Evolutionary conservation across 2,888 invertebrate genomes (phyloP).

Genomic region (Incurvaria masculella): DNA sequence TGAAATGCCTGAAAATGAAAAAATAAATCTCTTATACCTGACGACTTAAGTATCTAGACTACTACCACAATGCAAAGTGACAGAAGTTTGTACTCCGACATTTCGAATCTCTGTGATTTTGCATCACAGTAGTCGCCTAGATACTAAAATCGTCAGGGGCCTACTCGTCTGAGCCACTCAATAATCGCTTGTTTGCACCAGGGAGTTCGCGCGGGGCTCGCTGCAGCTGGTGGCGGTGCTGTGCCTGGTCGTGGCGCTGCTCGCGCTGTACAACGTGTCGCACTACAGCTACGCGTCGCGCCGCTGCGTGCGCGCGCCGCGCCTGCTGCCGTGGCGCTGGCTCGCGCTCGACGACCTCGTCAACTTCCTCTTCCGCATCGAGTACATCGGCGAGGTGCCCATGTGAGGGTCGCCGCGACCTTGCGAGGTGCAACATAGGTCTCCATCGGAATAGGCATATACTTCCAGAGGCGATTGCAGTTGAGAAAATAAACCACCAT

Average conservation of each 20-base stretch:
- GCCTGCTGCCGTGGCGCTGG: slow-evolving; percentile 37
- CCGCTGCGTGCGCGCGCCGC: slow-evolving; percentile 19
- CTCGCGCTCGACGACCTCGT: slow-evolving; percentile 36
- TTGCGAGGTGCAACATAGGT: too few species aligned
- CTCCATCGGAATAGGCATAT: too few species aligned
- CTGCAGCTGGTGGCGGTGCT: slow-evolving; percentile 43
- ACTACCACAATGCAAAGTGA: too few species aligned
- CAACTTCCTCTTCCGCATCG: slow-evolving; percentile 37
- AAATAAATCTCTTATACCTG: too few species aligned
- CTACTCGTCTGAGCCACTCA: slow-evolving; percentile 34
- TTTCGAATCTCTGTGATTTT: too few species aligned
- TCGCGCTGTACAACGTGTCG: slow-evolving; percentile 27
- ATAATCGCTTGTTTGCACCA: slow-evolving; percentile 22
- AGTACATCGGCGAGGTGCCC: slow-evolving; percentile 45
- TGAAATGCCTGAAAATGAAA: too few species aligned
- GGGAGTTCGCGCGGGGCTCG: slow-evolving; percentile 39
- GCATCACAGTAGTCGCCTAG: slow-evolving; percentile 20
- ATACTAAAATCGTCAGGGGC: slow-evolving; percentile 21
- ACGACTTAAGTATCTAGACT: too few species aligned
- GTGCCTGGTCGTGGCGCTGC: slow-evolving; percentile 36
- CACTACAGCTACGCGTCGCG: slow-evolving; percentile 14
- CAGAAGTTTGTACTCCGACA: slow-evolving; percentile 11
- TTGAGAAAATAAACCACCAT: too few species aligned
- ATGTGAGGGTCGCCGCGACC: too few species aligned
- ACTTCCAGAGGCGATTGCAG: too few species aligned